Conservation (phyloP, 1,140 invertebrate species). For the Diuraphis noxia region DNA sequence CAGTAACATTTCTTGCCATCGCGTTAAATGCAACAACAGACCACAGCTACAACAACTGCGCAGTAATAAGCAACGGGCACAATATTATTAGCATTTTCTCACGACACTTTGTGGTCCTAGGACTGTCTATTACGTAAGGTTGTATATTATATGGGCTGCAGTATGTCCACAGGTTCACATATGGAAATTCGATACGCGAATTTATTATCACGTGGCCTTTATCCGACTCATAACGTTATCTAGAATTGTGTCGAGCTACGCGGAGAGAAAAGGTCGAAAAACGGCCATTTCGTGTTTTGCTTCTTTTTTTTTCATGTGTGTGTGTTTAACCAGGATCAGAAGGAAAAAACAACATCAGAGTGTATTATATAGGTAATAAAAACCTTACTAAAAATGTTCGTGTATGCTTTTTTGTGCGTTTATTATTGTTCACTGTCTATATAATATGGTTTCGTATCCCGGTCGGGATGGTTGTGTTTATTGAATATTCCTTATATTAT, state of each 20-base stretch:
- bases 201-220: constrained; percentile 9
- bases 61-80: not conserved
- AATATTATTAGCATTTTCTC: not conserved
- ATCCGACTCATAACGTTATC: not conserved
- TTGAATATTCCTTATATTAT: constrained; percentile 32
- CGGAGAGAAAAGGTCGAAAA: not conserved
- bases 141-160: not conserved
- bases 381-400: not conserved
- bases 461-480: not conserved
- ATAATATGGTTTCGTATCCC: not conserved
- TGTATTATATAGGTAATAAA: not conserved
- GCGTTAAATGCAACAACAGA: not conserved
- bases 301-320: not conserved
- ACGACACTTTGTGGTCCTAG: not conserved
- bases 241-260: not conserved
- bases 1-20: too few species aligned
- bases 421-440: not conserved
- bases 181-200: not conserved
- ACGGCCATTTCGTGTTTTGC: not conserved
- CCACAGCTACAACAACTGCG: too few species aligned
- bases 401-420: not conserved
- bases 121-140: not conserved
- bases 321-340: not conserved
- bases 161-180: not conserved
- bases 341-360: not conserved